Base-by-base conservation (phyloP, 2,797 vertebrate species). In the Platyrinchus mystaceus region DNA sequence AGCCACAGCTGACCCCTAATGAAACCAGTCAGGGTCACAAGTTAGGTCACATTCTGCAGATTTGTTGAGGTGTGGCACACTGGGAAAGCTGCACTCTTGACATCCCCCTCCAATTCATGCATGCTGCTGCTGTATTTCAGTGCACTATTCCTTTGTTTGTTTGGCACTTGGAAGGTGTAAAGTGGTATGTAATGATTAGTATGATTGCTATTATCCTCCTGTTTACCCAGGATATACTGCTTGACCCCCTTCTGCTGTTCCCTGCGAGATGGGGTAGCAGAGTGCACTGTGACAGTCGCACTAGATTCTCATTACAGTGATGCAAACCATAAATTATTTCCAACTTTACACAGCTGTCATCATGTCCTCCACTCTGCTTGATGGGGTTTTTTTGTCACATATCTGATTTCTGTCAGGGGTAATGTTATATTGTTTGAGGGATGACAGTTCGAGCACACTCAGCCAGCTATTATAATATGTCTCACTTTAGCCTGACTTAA, bases 401-500 rank as follows among this genome's bases (percentile, higher is more conserved):
- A 96, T 97, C 96, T 96, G 96, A 97, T 97, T 97, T 96, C 96
- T 97, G 96, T 96, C 94, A 95, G 89, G 85, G 92, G 87, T 95
- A 95, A 95, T 93, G 85, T 92, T 96, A 89, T 96, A 96, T 87
- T 95, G 91, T 94, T 90, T 95, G 92, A 87, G 91, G 89, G 94
- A 96, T 95, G 95, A 97, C 96, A 97, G 92, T 81, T 89, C 4
- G 3, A 95, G 94, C 93, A 75, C 84, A 66, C 94, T 96, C 94
- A 93, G 91, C 67, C 93, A 95, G 90, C 96, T 89, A 96, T 95
- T 95, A 97, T 91, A 94, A 97, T 97, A 91, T 32, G 59, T 97
- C 95, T 97, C 95, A 93, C 89, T 97, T 97, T 92, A 96, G 79
- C 90, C 89, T 89, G 93, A 93, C 92, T 96, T 85, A 34, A 92